Evolutionary conservation across 2,888 invertebrate species (phyloP), one percentile per base, ranked within the genome.

Genomic region (Sarcophaga rosellei): DNA sequence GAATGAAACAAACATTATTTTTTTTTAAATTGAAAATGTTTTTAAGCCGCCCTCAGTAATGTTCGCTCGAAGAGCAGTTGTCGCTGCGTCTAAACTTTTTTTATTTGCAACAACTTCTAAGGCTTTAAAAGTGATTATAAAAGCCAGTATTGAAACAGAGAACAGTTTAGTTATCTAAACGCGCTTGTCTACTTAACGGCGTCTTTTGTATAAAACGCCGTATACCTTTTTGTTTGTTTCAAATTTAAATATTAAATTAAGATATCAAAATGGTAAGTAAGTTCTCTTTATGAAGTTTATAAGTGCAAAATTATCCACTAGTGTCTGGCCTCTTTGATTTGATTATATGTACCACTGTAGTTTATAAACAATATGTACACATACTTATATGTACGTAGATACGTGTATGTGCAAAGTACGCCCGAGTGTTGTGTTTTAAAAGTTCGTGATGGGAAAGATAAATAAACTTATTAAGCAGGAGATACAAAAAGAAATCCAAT

Each of bases 231-330:
- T 74, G 53, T 75, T 69, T 4, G 57, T 74, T 73, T 35, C 44
- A 62, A 77, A 53, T 53, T 53, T 53, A 53, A 57, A 75, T 8
- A 45, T 63, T 57, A 17, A 68, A 4, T 47, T 69, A 21, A 53
- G 8, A 15, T 20, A 44, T 8, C 11, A 81, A 81, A 53, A 86
- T 86, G 86, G 86, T 86, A 86, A 86, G 86, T 86, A 86, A 86
- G 86, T 86, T 62, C 53, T 80, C 59, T 35, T 72, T 47, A 25
- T 75, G 47, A 78, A 70, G 59, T 72, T 15, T 45, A 59, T 17
- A 70, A 66, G 35, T 77, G 53, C 47, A 45, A 59, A 66, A n/a
- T 21, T 57, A 63, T 63, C 72, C 15, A 20, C 8, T 57, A n/a
- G 25, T 35, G 35, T 35, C 35, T 35, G 35, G 35, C 35, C 10